phyloP scores from a whole-genome alignment of 2,888 invertebrate species.

The Amblyjoppa fuscipennis region DNA sequence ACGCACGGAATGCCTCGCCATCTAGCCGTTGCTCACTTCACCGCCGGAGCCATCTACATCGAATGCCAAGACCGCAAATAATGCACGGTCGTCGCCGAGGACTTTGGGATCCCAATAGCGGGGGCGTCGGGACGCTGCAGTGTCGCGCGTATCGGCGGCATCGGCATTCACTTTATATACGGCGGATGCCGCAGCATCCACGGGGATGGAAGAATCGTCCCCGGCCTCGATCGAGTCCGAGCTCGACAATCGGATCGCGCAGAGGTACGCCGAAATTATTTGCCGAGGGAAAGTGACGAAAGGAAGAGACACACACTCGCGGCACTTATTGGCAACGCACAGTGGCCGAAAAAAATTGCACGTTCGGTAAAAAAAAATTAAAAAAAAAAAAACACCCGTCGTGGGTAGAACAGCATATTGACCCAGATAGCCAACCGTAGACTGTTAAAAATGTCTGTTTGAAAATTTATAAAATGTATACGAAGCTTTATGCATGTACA shows the following conservation, averaged over 20 bases:
- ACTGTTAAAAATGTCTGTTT: too few species aligned
- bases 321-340: background rate
- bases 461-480: too few species aligned
- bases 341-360: too few species aligned
- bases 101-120: conserved; percentile 28
- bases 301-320: background rate
- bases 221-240: conserved; percentile 66
- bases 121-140: conserved; percentile 45
- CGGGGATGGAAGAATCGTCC: conserved; percentile 61
- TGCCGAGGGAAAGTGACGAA: conserved; percentile 15
- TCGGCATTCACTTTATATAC: conserved; percentile 67
- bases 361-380: too few species aligned
- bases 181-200: conserved; percentile 41
- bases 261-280: conserved; percentile 26
- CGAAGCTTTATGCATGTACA: too few species aligned
- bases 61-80: conserved; percentile 80
- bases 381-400: too few species aligned
- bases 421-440: too few species aligned
- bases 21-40: conserved; percentile 65
- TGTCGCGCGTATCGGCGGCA: conserved; percentile 12
- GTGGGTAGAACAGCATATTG: too few species aligned
- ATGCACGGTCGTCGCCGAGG: conserved; percentile 77
- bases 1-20: conserved; percentile 82
- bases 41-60: conserved; percentile 69
- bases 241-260: conserved; percentile 63